Conservation (phyloP, 2,113 vertebrate species). For the Dasyprocta punctata region DNA sequence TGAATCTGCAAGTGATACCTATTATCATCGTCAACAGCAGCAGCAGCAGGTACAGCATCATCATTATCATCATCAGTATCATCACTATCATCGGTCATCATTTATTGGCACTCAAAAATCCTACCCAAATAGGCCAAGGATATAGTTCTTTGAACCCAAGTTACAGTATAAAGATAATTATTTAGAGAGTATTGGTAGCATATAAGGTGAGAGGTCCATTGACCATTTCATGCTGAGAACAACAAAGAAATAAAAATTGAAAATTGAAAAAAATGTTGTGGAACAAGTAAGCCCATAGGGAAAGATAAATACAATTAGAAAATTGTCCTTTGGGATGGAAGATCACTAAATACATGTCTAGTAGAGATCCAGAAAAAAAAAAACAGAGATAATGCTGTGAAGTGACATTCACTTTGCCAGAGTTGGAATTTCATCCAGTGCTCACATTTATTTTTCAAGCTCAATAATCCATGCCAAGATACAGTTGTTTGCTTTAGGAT, state of each 20-base stretch:
- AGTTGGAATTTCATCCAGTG: not conserved
- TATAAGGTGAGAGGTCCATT: not conserved
- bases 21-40: not conserved
- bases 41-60: not conserved
- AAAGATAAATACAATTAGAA: not conserved
- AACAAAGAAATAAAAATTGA: not conserved
- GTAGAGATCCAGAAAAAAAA: not conserved
- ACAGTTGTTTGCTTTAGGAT: not conserved
- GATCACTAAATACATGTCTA: not conserved
- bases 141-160: not conserved
- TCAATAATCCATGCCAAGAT: not conserved
- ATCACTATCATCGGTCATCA: too few relatives aligned
- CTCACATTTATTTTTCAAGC: not conserved
- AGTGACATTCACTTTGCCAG: too few relatives aligned
- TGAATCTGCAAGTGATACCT: not conserved
- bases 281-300: not conserved
- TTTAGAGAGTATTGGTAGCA: not conserved
- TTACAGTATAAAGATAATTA: not conserved
- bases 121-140: not conserved
- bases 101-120: not conserved
- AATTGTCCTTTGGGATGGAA: not conserved
- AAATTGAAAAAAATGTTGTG: not conserved
- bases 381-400: not conserved
- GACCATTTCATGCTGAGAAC: not conserved
- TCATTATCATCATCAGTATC: not conserved